Base-by-base conservation (phyloP, 2,888 invertebrate species). In the Spilarctia lutea region DNA sequence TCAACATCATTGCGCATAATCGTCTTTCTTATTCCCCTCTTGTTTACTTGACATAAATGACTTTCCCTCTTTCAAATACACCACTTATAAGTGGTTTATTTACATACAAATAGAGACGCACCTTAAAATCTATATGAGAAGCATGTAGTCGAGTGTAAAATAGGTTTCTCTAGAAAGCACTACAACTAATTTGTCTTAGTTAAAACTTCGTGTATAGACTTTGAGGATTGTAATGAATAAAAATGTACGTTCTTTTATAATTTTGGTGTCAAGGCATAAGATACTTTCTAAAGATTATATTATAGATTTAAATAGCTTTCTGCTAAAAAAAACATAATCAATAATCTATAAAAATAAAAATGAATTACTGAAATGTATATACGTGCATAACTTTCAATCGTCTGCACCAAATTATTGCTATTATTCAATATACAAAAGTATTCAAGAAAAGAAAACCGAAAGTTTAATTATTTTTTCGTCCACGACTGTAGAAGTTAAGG, bases 1-100 rank as follows among this genome's bases (percentile, higher is more conserved):
- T 87, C 89, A 93, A 94, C 92, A 92, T 88, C 91, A 88, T 90
- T 90, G 89, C 88, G 90, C 91, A 91, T 93, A 93, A 93, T 93
- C 91, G 90, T 86, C 90, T 90, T 91, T 89, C 91, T 91, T 89
- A 86, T 89, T 90, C 72, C 70, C 75, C 84, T 77, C 81, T 80
- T 87, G 84, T 89, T 89, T 87, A 84, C 88, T 83, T 83, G 84
- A 75, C 81, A 82, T 87, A 88, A 87, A 90, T 85, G 81, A 87
- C 86, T 85, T 88, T 87, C 86, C 82, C 85, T 85, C 79, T 86
- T 85, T 83, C 80, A 80, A 83, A 84, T 81, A 82, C 63, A 71
- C 27, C 27, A 65, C 52, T 72, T 35, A 68, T 75, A 83, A 78
- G 76, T 76, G 76, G 78, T 81, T 77, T 79, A 83, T 79, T 77